A percentile compares a stretch with the other conserved stretches of the same genome.
Evolutionary conservation across 2,888 invertebrate genomes (phyloP).

Genomic region (Nomada fabriciana): DNA sequence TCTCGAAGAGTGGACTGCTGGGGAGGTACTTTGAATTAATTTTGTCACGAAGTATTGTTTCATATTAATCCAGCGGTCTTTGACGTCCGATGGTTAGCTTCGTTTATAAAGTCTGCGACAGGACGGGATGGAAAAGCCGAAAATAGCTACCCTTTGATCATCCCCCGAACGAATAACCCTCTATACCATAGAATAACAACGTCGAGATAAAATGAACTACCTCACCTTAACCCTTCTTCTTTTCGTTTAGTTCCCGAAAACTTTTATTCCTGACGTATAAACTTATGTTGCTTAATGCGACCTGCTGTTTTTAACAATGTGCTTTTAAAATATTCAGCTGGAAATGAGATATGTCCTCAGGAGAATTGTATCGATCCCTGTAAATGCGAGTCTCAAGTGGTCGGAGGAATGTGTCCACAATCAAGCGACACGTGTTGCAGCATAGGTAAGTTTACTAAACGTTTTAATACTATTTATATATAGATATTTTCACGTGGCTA

Average conservation of each 20-base stretch:
- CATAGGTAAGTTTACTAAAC: constrained; percentile 49
- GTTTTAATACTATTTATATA: neutral
- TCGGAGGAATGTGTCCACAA: constrained; percentile 16
- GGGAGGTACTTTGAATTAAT: too few species aligned
- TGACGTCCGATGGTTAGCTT: constrained; percentile 19
- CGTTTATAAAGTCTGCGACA: constrained; percentile 14
- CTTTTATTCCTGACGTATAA: neutral
- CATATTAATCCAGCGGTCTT: neutral
- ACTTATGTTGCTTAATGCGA: neutral
- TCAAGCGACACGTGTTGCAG: constrained; percentile 53
- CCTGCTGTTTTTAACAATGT: neutral
- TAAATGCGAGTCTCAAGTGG: constrained; percentile 47
- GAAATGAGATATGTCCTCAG: constrained; percentile 44
- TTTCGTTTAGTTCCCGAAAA: neutral
- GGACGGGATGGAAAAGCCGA: neutral
- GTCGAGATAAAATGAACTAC: constrained; percentile 39
- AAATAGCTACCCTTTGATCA: constrained; percentile 41
- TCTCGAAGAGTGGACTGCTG: too few species aligned
- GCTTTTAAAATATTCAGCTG: constrained; percentile 47
- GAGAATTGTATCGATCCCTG: constrained; percentile 64
- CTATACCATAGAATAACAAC: constrained; percentile 15
- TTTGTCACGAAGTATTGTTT: too few species aligned
- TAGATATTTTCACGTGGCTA: neutral
- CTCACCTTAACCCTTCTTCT: neutral
- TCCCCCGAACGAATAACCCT: constrained; percentile 7